Evolutionary conservation across 2,888 invertebrate genomes (phyloP).

Genomic region (Catocala fraxini): DNA sequence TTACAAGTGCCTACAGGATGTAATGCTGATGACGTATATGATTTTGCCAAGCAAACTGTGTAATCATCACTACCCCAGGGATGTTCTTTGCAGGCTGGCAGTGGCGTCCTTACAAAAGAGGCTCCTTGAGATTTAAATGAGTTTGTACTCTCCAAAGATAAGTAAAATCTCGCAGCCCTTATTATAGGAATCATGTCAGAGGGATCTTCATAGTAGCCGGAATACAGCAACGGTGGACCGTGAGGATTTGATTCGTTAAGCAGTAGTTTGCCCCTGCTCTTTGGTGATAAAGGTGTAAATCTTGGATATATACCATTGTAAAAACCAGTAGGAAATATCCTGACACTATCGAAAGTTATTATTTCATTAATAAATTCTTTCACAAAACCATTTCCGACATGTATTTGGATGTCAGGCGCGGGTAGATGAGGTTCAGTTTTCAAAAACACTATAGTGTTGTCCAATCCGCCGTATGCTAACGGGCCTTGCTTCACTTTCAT

Average conservation of each 20-base stretch:
- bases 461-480: conserved; percentile 83
- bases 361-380: conserved; percentile 86
- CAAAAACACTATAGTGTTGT: conserved; percentile 86
- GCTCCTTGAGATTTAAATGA: conserved; percentile 87
- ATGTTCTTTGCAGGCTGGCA: conserved; percentile 87
- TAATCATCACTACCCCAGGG: conserved; percentile 89
- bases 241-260: conserved; percentile 90
- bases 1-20: conserved; percentile 75
- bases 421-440: conserved; percentile 80
- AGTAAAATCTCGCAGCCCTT: conserved; percentile 87
- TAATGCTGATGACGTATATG: conserved; percentile 86
- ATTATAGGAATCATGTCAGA: conserved; percentile 88
- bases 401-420: conserved; percentile 89
- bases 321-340: conserved; percentile 84
- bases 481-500: conserved; percentile 76
- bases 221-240: conserved; percentile 90
- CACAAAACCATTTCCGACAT: conserved; percentile 79
- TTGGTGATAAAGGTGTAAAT: conserved; percentile 87
- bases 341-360: conserved; percentile 47
- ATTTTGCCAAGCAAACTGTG: conserved; percentile 88
- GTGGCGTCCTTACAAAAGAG: conserved; percentile 79
- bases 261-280: conserved; percentile 87
- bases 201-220: conserved; percentile 88
- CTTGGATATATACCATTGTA: conserved; percentile 87
- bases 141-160: conserved; percentile 86